Evolutionary conservation across 1,140 invertebrate species (phyloP).

Genomic region (Drosophila suzukii): DNA sequence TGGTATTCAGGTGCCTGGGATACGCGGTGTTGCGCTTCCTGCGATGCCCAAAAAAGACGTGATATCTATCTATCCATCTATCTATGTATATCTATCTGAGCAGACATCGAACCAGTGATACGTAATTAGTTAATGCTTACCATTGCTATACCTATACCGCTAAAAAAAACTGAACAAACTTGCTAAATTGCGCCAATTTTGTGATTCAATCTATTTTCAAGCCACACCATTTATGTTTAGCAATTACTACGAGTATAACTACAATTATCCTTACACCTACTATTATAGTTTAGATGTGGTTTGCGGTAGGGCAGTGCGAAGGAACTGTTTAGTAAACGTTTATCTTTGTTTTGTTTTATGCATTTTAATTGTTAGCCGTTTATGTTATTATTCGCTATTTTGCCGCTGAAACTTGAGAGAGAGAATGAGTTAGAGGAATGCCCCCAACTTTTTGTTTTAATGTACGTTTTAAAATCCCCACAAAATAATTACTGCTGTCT

Average conservation of each 20-base stretch:
- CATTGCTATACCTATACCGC: constrained; percentile 18
- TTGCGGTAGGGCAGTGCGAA: constrained; percentile 53
- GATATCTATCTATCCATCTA: constrained; percentile 48
- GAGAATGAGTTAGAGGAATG: constrained; percentile 5
- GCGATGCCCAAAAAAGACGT: constrained; percentile 85
- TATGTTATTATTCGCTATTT: constrained; percentile 55
- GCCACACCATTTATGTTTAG: constrained; percentile 52
- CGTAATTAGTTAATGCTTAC: constrained; percentile 61
- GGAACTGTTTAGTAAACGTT: constrained; percentile 60
- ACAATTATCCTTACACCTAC: constrained; percentile 25
- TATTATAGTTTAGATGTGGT: constrained; percentile 40
- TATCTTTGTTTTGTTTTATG: constrained; percentile 79
- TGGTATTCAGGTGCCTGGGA: constrained; percentile 90
- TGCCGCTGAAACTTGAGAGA: constrained; percentile 38
- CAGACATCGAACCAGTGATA: constrained; percentile 79
- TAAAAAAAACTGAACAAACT: constrained; percentile 63
- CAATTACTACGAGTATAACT: constrained; percentile 34
- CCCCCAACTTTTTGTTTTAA: constrained; percentile 58
- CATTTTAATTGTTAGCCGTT: constrained; percentile 81
- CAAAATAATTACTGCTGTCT: constrained; percentile 21
- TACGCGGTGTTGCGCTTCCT: constrained; percentile 91
- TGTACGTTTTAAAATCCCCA: constrained; percentile 64
- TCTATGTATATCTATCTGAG: constrained; percentile 15
- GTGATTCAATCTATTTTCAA: constrained; percentile 71
- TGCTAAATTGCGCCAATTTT: constrained; percentile 66